Evolutionary conservation across 1,140 invertebrate species (phyloP).

Genomic region (Pseudomyrmex dendroicus): DNA sequence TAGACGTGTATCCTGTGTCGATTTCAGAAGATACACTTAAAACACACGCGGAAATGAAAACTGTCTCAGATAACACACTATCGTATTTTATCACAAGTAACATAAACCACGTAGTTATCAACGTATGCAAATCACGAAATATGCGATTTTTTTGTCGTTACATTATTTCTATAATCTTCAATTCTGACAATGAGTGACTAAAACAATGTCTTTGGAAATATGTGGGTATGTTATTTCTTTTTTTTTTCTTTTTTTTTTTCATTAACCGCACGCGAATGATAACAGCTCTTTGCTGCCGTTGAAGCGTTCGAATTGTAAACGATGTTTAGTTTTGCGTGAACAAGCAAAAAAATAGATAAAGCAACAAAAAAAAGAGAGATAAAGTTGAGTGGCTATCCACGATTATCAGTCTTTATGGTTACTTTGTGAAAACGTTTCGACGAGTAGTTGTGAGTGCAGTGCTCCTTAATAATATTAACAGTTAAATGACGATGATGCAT

Average conservation of each 20-base stretch:
- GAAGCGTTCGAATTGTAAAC: not conserved
- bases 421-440: not conserved
- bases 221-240: too few relatives aligned
- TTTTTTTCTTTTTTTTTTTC: too few relatives aligned
- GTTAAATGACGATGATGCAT: too few relatives aligned
- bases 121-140: too few relatives aligned
- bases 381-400: not conserved
- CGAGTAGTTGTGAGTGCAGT: not conserved
- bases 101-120: not conserved
- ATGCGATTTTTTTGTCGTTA: too few relatives aligned
- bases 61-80: not conserved
- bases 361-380: constrained; percentile 2
- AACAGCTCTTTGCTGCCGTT: not conserved
- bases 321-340: not conserved
- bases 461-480: not conserved
- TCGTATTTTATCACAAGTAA: not conserved
- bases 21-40: not conserved
- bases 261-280: too few relatives aligned
- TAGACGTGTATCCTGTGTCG: constrained; percentile 14
- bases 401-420: constrained; percentile 16
- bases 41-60: constrained; percentile 2
- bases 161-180: too few relatives aligned
- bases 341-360: not conserved
- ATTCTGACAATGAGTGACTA: too few relatives aligned
- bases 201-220: too few relatives aligned